These are phyloP conservation scores for Eptatretus burgeri DNA, from an alignment of 2,113 vertebrate genomes.

Conservation along the genomic window DNA sequence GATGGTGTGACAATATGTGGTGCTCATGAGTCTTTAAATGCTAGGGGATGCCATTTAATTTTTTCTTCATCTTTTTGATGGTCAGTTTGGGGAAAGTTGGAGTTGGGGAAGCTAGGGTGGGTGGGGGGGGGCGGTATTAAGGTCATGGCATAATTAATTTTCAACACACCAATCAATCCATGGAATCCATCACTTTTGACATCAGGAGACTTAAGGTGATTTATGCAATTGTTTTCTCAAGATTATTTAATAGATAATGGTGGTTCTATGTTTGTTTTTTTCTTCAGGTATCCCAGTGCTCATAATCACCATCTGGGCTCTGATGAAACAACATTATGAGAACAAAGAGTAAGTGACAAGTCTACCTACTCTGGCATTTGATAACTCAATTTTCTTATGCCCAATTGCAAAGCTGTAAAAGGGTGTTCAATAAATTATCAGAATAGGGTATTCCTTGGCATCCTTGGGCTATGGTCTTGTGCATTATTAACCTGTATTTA, in stretches of 20 bases:
- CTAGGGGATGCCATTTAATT: too few relatives aligned
- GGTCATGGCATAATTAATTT: neutral
- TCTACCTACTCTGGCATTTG: too few relatives aligned
- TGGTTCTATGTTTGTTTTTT: neutral
- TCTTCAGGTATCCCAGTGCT: conserved; percentile 53
- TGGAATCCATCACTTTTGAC: neutral
- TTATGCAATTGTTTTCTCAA: neutral
- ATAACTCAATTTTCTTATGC: too few relatives aligned
- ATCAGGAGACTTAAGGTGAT: neutral
- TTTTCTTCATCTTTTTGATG: too few relatives aligned
- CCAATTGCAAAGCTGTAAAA: too few relatives aligned
- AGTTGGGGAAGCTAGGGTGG: neutral
- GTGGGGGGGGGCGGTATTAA: neutral
- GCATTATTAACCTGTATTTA: too few relatives aligned
- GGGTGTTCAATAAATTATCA: too few relatives aligned
- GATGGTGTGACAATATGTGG: too few relatives aligned
- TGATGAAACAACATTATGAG: conserved; percentile 68
- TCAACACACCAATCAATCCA: neutral
- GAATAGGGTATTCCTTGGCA: too few relatives aligned
- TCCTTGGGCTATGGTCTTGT: too few relatives aligned
- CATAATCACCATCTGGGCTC: conserved; percentile 59
- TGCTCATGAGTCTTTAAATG: too few relatives aligned
- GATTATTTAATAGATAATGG: neutral
- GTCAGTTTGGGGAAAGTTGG: neutral
- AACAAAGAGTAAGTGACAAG: conserved; percentile 51